These are phyloP conservation scores for Hepsetus odoe DNA, from an alignment of 2,113 vertebrate species.

Conservation along the genomic window DNA sequence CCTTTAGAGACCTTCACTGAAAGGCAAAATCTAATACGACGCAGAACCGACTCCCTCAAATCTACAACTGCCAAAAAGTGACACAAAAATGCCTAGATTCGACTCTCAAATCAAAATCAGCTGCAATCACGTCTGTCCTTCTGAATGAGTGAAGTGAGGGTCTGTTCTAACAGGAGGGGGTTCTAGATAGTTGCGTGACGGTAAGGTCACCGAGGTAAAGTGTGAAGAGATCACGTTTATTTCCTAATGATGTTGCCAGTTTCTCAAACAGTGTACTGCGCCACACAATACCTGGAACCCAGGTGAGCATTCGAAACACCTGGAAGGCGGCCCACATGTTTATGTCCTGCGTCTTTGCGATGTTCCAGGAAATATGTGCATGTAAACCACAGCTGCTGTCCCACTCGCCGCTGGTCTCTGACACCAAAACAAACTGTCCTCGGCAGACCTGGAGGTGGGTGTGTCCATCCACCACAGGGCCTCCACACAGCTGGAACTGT, in stretches of 20 bases:
- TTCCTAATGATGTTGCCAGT: background rate
- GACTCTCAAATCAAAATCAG: too few relatives aligned
- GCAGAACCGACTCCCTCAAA: too few relatives aligned
- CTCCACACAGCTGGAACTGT: too few relatives aligned
- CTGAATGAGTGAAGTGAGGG: too few relatives aligned
- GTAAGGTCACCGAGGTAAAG: too few relatives aligned
- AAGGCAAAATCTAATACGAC: too few relatives aligned
- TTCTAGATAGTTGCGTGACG: too few relatives aligned
- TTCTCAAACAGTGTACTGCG: background rate
- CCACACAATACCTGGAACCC: background rate
- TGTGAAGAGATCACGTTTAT: background rate
- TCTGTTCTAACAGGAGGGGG: too few relatives aligned
- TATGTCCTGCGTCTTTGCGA: conserved; percentile 17
- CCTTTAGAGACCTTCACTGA: too few relatives aligned
- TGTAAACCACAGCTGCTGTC: conserved; percentile 1
- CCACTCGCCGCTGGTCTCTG: background rate
- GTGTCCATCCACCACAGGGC: background rate
- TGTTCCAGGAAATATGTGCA: conserved; percentile 16
- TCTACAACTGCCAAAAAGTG: too few relatives aligned
- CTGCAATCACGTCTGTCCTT: too few relatives aligned
- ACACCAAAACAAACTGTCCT: conserved; percentile 10
- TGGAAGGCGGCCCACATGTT: background rate
- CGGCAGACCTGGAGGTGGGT: background rate
- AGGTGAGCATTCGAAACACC: background rate
- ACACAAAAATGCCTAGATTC: too few relatives aligned